These are phyloP conservation scores for Acanthaster planci DNA, from an alignment of 35 echinoderm and acorn worm species.

Conservation along the genomic window DNA sequence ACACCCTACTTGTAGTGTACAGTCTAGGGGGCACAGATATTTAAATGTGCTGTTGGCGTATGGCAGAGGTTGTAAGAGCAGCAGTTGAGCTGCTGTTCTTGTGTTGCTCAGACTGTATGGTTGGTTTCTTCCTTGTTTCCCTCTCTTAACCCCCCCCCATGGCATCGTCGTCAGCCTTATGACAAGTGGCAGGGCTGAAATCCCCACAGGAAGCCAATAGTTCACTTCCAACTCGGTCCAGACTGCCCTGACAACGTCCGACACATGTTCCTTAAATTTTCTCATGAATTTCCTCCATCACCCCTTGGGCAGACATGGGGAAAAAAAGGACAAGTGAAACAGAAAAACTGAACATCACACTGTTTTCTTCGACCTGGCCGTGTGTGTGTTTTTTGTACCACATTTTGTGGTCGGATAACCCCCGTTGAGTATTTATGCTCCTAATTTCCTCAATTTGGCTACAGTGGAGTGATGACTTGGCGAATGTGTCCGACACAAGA, in stretches of 20 bases:
- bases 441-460: slow-evolving; percentile 2
- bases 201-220: slow-evolving; percentile 23
- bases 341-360: no score
- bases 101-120: not conserved
- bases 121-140: not conserved
- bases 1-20: no score
- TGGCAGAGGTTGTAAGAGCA: no score
- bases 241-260: not conserved
- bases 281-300: no score
- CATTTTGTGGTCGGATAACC: slow-evolving; percentile 3
- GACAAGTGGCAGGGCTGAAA: not conserved
- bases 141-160: not conserved
- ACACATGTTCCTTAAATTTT: no score
- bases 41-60: no score
- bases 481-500: not conserved
- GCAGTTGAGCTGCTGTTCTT: no score
- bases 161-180: not conserved
- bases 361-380: not conserved
- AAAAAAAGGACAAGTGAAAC: no score
- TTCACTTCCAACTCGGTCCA: not conserved
- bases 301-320: no score
- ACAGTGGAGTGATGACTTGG: not conserved
- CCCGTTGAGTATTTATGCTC: slow-evolving; percentile 9
- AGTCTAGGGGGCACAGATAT: no score
- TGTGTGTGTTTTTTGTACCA: not conserved